Percentiles rank a stretch among this genome's conserved stretches.
Evolutionary conservation across 1,140 invertebrate genomes (phyloP).

Genomic region (Drosophila truncata): DNA sequence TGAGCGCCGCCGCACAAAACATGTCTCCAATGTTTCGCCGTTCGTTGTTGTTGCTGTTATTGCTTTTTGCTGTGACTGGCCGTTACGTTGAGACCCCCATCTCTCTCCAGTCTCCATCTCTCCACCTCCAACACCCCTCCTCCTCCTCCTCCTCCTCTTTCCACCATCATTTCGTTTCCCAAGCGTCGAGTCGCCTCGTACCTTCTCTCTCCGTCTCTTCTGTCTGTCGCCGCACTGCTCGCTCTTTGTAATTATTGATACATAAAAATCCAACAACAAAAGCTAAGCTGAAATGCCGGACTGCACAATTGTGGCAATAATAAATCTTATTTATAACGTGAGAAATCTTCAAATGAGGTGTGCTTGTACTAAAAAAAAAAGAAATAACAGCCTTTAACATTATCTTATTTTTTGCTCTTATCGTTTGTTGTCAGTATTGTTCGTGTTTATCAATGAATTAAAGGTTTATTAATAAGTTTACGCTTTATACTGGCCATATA

Average conservation of each 20-base stretch:
- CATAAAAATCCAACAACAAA: slow-evolving; percentile 70
- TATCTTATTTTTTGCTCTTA: slow-evolving; percentile 11
- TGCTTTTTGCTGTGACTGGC: slow-evolving; percentile 62
- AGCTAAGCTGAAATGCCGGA: slow-evolving; percentile 45
- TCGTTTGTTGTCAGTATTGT: slow-evolving; percentile 1
- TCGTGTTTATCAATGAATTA: slow-evolving; percentile 2
- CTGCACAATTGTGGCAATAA: slow-evolving; percentile 62
- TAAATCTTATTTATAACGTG: slow-evolving; percentile 46
- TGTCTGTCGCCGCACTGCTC: slow-evolving; percentile 1
- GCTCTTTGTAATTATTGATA: slow-evolving; percentile 80
- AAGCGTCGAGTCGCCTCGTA: slow-evolving; percentile 45
- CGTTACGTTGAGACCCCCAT: slow-evolving; percentile 45
- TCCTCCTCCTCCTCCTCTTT: slow-evolving; percentile 21
- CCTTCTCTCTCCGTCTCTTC: slow-evolving; percentile 21
- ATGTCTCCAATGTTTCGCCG: slow-evolving; percentile 74
- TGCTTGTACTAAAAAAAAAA: not conserved
- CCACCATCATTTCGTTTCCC: slow-evolving; percentile 65
- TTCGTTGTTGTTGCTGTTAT: slow-evolving; percentile 45
- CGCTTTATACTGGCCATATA: not conserved
- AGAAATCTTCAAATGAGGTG: slow-evolving; percentile 21
- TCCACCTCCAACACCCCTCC: slow-evolving; percentile 7
- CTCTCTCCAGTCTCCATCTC: slow-evolving; percentile 7
- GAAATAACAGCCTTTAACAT: slow-evolving; percentile 3
- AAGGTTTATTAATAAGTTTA: not conserved
- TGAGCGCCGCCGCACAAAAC: slow-evolving; percentile 77